Evolutionary conservation across 2,888 invertebrate genomes (phyloP), one percentile per base, ranked within the genome.

Genomic region (Orthonevra nobilis): DNA sequence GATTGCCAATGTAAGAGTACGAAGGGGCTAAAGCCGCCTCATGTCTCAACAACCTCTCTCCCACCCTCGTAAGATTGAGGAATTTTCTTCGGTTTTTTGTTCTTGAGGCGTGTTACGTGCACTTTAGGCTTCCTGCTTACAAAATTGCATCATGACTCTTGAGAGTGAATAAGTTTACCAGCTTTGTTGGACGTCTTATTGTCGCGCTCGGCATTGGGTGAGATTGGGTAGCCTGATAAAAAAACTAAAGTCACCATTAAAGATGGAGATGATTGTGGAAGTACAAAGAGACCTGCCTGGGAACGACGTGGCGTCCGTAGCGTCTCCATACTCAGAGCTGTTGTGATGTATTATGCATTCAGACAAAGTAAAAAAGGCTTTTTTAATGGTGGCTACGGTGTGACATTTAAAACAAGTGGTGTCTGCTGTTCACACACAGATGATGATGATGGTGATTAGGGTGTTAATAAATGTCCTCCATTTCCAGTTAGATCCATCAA

Each of bases 101-200:
- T 79, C 66, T 73, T 50, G 48, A 66, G 79, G 66, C 54, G 73
- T 79, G 73, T 73, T 73, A 73, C 54, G 66, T 72, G 66, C 66
- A 73, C 79, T 77, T 77, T 66, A 46, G 61, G 79, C 66, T 79
- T 79, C 73, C 79, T 79, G 73, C 56, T 79, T 54, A 60, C n/a
- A n/a, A n/a, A 66, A 79, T 79, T 73, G 79, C 73, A 68, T 79
- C 79, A 73, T 44, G 73, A 17, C 54, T 56, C 61, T 40, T 26
- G 23, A n/a, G n/a, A 50, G 48, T 28, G 54, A 66, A 52, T 54
- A 64, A 19, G 38, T 56, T 75, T 38, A 28, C 15, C n/a, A 10
- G 74, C 40, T 61, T 69, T 63, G 69, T 56, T 56, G 32, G 3
- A 38, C 14, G 17, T 10, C 32, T 60, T 42, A 26, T 60, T 58